These are phyloP conservation scores for Diadema setosum DNA, from an alignment of 35 echinoderm and acorn worm genomes.

Conservation along the genomic window DNA sequence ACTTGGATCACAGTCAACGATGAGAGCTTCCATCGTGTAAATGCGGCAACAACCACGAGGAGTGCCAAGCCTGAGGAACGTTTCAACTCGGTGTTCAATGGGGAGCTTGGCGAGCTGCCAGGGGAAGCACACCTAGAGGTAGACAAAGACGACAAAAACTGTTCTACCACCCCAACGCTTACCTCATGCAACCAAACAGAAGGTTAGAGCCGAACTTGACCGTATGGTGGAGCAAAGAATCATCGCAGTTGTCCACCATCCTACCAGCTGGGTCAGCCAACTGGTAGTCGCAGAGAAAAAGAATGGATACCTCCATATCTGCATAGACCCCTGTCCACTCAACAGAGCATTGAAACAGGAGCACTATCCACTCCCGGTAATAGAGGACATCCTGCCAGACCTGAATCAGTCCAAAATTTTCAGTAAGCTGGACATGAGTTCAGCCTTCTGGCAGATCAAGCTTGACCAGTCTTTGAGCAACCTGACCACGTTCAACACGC, in stretches of 20 bases:
- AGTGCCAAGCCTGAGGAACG: not conserved
- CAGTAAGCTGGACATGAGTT: not conserved
- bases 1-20: not conserved
- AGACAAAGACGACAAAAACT: not conserved
- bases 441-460: not conserved
- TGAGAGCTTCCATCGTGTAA: not conserved
- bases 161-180: not conserved
- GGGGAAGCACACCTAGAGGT: conserved; percentile 7
- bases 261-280: conserved; percentile 15
- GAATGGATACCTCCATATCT: not conserved
- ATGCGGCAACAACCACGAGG: not conserved
- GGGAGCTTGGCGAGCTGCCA: not conserved
- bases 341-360: conserved; percentile 35
- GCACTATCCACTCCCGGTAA: not conserved
- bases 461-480: too few relatives aligned
- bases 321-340: conserved; percentile 27
- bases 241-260: conserved; percentile 7
- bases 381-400: not conserved
- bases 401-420: not conserved
- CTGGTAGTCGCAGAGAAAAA: not conserved
- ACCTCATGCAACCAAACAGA: not conserved
- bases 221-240: not conserved
- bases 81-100: conserved; percentile 6
- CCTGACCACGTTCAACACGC: conserved; percentile 59
- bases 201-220: conserved; percentile 5